Percentiles rank a stretch among this genome's conserved stretches.
Evolutionary conservation across 1,140 invertebrate species (phyloP).

Genomic region (Drosophila takahashii): DNA sequence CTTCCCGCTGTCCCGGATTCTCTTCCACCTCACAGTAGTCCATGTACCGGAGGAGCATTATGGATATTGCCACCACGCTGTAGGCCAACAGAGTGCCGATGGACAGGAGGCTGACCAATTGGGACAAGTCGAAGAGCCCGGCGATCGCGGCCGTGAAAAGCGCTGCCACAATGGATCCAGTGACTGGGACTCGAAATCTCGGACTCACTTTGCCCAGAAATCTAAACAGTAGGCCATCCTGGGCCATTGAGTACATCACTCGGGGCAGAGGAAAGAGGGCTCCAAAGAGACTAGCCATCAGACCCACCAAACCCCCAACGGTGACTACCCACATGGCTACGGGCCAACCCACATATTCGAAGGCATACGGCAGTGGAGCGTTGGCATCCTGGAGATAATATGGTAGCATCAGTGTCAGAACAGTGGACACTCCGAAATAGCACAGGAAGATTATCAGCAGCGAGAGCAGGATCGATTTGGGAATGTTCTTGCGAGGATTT

Average conservation of each 20-base stretch:
- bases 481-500: slow-evolving; percentile 94
- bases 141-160: slow-evolving; percentile 91
- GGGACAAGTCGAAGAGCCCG: slow-evolving; percentile 93
- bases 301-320: slow-evolving; percentile 90
- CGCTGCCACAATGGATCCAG: slow-evolving; percentile 92
- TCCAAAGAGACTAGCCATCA: slow-evolving; percentile 91
- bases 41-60: slow-evolving; percentile 89
- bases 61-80: slow-evolving; percentile 95
- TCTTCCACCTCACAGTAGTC: slow-evolving; percentile 63
- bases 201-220: slow-evolving; percentile 89
- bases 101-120: slow-evolving; percentile 97
- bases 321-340: slow-evolving; percentile 90
- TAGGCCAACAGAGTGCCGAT: slow-evolving; percentile 97
- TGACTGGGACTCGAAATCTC: slow-evolving; percentile 88
- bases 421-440: slow-evolving; percentile 93
- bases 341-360: slow-evolving; percentile 89
- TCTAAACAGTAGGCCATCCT: slow-evolving; percentile 92
- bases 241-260: slow-evolving; percentile 94
- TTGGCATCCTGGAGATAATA: slow-evolving; percentile 90
- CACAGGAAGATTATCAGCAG: slow-evolving; percentile 92
- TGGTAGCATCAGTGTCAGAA: slow-evolving; percentile 93
- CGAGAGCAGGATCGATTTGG: slow-evolving; percentile 92
- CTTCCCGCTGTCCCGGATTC: slow-evolving; percentile 13
- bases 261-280: slow-evolving; percentile 94
- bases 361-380: slow-evolving; percentile 90